Conservation (phyloP, 2,888 invertebrate genomes). For the Perizoma affinitatum region DNA sequence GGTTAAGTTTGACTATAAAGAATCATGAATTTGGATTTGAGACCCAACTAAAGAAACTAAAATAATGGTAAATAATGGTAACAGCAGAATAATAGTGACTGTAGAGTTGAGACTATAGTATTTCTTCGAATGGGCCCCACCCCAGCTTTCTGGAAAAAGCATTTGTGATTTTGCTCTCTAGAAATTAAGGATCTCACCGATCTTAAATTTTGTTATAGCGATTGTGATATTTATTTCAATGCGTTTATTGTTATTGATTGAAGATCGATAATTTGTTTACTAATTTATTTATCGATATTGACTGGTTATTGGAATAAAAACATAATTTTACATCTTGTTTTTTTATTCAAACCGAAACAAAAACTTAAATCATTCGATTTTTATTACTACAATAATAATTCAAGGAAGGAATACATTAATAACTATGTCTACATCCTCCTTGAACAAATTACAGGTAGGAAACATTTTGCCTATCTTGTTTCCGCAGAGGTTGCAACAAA, state of each 20-base stretch:
- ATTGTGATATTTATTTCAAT: constrained; percentile 50
- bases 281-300: constrained; percentile 56
- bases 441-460: constrained; percentile 4
- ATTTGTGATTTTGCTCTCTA: constrained; percentile 36
- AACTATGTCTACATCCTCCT: constrained; percentile 1
- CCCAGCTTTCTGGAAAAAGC: constrained; percentile 14
- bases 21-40: constrained; percentile 1
- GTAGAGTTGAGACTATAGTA: not conserved
- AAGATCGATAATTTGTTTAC: constrained; percentile 43
- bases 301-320: constrained; percentile 59
- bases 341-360: not conserved
- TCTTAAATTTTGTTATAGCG: constrained; percentile 24
- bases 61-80: too few relatives aligned
- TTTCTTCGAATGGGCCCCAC: not conserved
- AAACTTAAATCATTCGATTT: not conserved
- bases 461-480: constrained; percentile 8
- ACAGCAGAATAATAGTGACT: too few relatives aligned
- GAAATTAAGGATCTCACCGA: constrained; percentile 18
- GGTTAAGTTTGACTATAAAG: constrained; percentile 18
- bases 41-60: too few relatives aligned
- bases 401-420: constrained; percentile 3
- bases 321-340: constrained; percentile 23
- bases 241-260: constrained; percentile 12
- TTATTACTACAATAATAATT: not conserved
- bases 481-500: not conserved